Base-by-base conservation (phyloP, 2,888 invertebrate genomes). In the Coelinius sp. region DNA sequence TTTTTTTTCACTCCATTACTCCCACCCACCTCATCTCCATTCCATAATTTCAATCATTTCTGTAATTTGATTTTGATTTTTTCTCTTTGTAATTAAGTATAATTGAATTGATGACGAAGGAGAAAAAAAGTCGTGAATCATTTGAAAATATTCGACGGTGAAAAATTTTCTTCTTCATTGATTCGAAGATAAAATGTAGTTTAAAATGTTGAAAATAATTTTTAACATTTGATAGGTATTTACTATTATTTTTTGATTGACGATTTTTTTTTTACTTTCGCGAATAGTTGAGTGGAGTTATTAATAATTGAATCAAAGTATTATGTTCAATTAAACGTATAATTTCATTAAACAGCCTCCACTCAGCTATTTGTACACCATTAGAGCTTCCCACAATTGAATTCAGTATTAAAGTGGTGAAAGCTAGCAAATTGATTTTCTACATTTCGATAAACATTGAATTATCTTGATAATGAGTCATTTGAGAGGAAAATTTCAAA, bases 101-200 rank as follows among this genome's bases (percentile, higher is more conserved):
- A 20, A 20, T 49, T 49, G 17, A 49, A 17, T 7, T 20, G 2
- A 49, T 49, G 17, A 49, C 46, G 46, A 8, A 8, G 31, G 46
- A 6, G 17, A 14, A 49, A 20, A 14, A 20, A 20, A 49, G 8
- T 3, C 3, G 17, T 20, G 20, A 49, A 20, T 49, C 17, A 49
- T 20, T 1, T 1, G n/a, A n/a, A n/a, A 41, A n/a, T 5, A 41
- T 65, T 88, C 86, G 86, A n/a, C n/a, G n/a, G n/a, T n/a, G n/a
- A n/a, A n/a, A n/a, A 88, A 80, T 88, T 86, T 81, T 87, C 86
- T 86, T 88, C 83, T 85, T 85, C 49, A 49, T n/a, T n/a, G n/a
- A n/a, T n/a, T n/a, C n/a, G n/a, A n/a, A n/a, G n/a, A n/a, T n/a
- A n/a, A n/a, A n/a, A n/a, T n/a, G n/a, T n/a, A n/a, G n/a, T n/a